Conservation (phyloP, 2,888 invertebrate species). For the Fragum fragum region DNA sequence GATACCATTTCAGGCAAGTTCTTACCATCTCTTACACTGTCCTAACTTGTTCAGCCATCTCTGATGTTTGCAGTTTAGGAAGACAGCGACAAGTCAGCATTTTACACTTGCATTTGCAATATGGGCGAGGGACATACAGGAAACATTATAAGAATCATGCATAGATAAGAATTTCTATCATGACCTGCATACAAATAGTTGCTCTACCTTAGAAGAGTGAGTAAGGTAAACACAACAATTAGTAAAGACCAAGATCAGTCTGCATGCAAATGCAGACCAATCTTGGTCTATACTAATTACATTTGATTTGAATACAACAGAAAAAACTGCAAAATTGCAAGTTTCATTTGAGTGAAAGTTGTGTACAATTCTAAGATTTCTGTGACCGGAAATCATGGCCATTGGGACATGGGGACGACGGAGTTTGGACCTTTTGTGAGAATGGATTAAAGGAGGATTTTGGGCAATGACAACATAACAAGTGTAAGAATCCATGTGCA, state of each 20-base stretch:
- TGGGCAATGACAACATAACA: slow-evolving; percentile 23
- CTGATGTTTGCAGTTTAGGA: neutral
- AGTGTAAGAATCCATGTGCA: slow-evolving; percentile 10
- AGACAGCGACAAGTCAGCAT: neutral
- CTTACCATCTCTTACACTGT: neutral
- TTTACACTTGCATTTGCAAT: neutral
- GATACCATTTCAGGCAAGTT: neutral
- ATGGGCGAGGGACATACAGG: neutral
- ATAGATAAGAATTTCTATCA: neutral
- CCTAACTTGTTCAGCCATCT: neutral
- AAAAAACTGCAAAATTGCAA: neutral
- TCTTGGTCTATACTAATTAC: neutral
- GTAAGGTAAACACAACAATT: neutral
- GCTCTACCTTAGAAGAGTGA: too few relatives aligned
- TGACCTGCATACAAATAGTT: too few relatives aligned
- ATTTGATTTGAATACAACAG: neutral
- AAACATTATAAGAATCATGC: neutral
- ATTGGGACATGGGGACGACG: neutral
- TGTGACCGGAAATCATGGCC: neutral
- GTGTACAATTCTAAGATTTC: too few relatives aligned
- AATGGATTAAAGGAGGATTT: neutral
- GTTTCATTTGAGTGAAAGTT: neutral
- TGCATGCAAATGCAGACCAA: neutral
- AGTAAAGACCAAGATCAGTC: neutral
- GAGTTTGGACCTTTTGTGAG: neutral